Conservation (phyloP, 1,140 invertebrate genomes). For the Plectrocnemia conspersa region DNA sequence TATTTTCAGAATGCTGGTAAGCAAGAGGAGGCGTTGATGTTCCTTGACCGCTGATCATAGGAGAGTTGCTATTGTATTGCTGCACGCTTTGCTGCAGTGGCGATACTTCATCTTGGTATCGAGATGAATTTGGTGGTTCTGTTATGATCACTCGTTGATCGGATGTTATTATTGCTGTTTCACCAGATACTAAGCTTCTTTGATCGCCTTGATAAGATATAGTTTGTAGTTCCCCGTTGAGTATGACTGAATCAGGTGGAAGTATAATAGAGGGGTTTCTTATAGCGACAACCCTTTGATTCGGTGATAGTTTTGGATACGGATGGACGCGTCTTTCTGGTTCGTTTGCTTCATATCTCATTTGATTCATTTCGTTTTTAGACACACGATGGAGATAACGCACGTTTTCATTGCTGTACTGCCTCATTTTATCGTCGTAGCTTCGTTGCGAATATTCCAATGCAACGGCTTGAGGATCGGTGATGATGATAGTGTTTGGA, state of each 20-base stretch:
- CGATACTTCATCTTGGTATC: constrained; percentile 35
- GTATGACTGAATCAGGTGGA: constrained; percentile 19
- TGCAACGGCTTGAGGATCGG: constrained; percentile 16
- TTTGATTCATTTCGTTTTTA: constrained; percentile 7
- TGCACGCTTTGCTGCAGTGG: constrained; percentile 27
- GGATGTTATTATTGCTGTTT: constrained; percentile 15
- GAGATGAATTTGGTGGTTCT: constrained; percentile 38
- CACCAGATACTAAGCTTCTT: constrained; percentile 16
- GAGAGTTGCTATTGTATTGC: constrained; percentile 29
- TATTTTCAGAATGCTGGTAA: constrained; percentile 38
- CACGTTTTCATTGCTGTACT: constrained; percentile 8
- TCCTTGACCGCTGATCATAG: constrained; percentile 33
- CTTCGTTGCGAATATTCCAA: constrained; percentile 17
- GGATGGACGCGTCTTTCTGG: constrained; percentile 23
- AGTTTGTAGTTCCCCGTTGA: constrained; percentile 31
- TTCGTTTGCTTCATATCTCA: constrained; percentile 14
- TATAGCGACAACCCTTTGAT: constrained; percentile 14
- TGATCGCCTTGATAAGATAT: constrained; percentile 24
- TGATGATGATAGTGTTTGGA: constrained; percentile 6
- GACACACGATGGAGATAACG: constrained; percentile 19
- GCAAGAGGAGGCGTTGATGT: constrained; percentile 39
- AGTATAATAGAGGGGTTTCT: constrained; percentile 25
- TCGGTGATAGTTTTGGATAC: constrained; percentile 10
- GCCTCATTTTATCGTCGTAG: constrained; percentile 11
- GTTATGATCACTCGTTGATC: constrained; percentile 30